phyloP scores from a whole-genome alignment of 2,113 vertebrate species.

The Arvicanthis niloticus region DNA sequence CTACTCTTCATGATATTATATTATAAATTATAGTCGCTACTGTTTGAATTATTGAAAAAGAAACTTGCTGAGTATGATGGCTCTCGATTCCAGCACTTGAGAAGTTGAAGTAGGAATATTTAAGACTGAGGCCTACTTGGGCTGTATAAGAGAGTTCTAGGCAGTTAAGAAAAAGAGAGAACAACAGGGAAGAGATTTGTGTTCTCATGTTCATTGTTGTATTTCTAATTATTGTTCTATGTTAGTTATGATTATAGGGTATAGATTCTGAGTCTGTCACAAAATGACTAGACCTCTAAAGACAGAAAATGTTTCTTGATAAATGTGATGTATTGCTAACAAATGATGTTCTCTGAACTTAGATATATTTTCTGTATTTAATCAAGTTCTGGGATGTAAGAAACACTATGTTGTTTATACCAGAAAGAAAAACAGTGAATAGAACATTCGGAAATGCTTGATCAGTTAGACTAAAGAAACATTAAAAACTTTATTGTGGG shows the following conservation, averaged over 20 bases:
- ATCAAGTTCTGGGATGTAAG: slow-evolving; percentile 1
- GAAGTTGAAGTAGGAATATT: not conserved
- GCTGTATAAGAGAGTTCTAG: not conserved
- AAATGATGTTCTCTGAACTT: not conserved
- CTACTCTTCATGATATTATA: not conserved
- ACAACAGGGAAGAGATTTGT: not conserved
- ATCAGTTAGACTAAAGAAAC: not conserved
- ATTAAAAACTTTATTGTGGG: not conserved
- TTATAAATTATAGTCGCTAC: not conserved
- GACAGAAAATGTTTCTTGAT: not conserved
- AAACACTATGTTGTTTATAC: not conserved
- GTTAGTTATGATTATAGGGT: not conserved
- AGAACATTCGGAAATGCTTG: not conserved
- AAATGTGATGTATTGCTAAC: not conserved
- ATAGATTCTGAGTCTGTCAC: not conserved
- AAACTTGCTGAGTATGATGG: not conserved
- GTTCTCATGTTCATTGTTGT: not conserved
- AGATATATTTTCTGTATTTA: not conserved
- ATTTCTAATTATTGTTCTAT: not conserved
- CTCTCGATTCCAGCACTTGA: not conserved
- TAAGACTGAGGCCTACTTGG: not conserved
- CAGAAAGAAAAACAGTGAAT: not conserved
- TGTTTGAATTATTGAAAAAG: not conserved
- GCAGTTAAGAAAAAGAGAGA: not conserved
- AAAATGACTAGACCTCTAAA: not conserved